Base-by-base conservation (phyloP, 2,888 invertebrate genomes). In the Lepidochrysops patricia region DNA sequence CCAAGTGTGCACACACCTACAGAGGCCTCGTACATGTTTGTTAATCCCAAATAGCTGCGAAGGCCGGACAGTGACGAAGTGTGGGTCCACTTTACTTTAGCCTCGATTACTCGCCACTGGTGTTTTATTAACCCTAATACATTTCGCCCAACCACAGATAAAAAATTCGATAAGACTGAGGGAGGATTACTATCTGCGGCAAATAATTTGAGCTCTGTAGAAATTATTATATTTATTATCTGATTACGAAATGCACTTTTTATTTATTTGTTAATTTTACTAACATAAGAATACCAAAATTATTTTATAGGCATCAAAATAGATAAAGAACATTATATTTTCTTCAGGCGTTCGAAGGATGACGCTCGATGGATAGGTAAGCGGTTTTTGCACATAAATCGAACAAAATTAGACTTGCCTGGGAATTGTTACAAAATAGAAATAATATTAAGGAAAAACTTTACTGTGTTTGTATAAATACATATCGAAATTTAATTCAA, bases 21-120 rank as follows among this genome's bases (percentile, higher is more conserved):
- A 43, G 4, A 43, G 43, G 43, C 43, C 43, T 80, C 76, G 75
- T 77, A 83, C 84, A 82, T 79, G 80, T 82, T 76, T 75, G 83
- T 79, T 84, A 86, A 86, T 82, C 80, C 76, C 66, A 73, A 74
- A 74, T 76, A 76, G 79, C 79, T 78, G 76, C 64, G 74, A 73
- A 77, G 75, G 65, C 67, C 68, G 71, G 85, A 86, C 86, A 87
- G 66, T 67, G 67, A 68, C 79, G 80, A 79, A 87, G 82, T 82
- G 67, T 63, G 65, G 71, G 70, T 68, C 68, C 63, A 56, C 68
- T 67, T 70, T 68, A 68, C 60, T 64, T 62, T 63, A 62, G 64
- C 60, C 59, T 50, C 66, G 67, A 65, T 69, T 66, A 70, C 61
- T 64, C 58, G 64, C 64, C 65, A 61, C 64, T 66, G 63, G 64